Percentiles rank a stretch among this genome's conserved stretches.
These are phyloP conservation scores for Arrhopalites spinosus DNA, from an alignment of 2,888 invertebrate genomes.

Conservation along the genomic window DNA sequence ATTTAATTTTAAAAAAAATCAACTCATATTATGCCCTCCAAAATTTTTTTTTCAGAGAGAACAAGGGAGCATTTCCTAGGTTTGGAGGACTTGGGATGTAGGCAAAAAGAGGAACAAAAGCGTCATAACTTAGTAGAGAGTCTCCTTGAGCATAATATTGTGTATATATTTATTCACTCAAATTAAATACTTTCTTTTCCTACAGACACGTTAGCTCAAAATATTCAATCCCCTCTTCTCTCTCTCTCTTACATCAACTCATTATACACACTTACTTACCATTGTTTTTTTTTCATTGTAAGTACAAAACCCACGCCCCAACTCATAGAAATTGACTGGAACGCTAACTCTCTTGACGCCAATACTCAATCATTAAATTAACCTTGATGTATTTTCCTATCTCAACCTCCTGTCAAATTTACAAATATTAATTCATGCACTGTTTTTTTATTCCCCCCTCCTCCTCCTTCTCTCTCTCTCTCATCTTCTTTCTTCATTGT, in stretches of 20 bases:
- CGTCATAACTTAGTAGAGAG: too few relatives aligned
- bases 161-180: constrained; percentile 32
- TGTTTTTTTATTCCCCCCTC: neutral
- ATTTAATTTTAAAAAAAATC: too few relatives aligned
- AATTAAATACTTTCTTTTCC: constrained; percentile 35
- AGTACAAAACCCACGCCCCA: constrained; percentile 30
- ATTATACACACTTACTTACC: constrained; percentile 24
- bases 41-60: too few relatives aligned
- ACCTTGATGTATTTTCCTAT: constrained; percentile 21
- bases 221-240: constrained; percentile 2
- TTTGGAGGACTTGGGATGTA: too few relatives aligned
- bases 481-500: neutral
- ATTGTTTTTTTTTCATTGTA: constrained; percentile 16
- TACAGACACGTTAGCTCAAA: neutral
- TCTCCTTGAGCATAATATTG: too few relatives aligned
- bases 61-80: too few relatives aligned
- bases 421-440: constrained; percentile 30
- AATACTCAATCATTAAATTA: constrained; percentile 40
- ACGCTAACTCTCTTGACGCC: constrained; percentile 31
- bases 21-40: too few relatives aligned
- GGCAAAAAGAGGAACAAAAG: too few relatives aligned
- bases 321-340: constrained; percentile 18
- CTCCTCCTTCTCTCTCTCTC: neutral
- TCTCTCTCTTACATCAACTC: constrained; percentile 21
- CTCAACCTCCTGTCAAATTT: constrained; percentile 19